phyloP scores from a whole-genome alignment of 2,888 invertebrate genomes.

The Sphaeridia pumilis region DNA sequence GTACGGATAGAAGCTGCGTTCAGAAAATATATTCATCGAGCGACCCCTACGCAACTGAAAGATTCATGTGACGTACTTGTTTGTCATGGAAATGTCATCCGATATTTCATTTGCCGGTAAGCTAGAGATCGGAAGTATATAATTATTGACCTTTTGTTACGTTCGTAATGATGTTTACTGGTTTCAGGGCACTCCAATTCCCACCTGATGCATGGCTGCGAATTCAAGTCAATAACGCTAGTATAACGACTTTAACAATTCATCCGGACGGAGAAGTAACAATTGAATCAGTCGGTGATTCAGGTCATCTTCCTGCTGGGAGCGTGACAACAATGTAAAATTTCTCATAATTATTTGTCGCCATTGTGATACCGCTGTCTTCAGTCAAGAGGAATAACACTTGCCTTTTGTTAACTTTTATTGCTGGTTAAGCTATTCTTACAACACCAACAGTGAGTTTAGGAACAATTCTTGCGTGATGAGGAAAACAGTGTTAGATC shows the following conservation, averaged over 20 bases:
- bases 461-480: too few relatives aligned
- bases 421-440: too few relatives aligned
- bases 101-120: conserved; percentile 84
- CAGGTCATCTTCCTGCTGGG: conserved; percentile 75
- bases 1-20: conserved; percentile 93
- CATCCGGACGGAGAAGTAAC: conserved; percentile 75
- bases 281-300: conserved; percentile 69
- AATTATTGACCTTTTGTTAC: conserved; percentile 1
- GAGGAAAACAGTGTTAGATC: too few relatives aligned
- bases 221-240: conserved; percentile 78
- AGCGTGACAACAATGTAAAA: conserved; percentile 42
- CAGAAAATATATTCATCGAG: conserved; percentile 82
- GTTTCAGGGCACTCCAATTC: conserved; percentile 76
- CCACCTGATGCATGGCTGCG: conserved; percentile 96
- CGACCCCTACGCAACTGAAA: conserved; percentile 60
- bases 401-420: too few relatives aligned
- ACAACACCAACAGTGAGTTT: too few relatives aligned
- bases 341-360: not conserved
- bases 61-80: conserved; percentile 84
- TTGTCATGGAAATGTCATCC: conserved; percentile 95
- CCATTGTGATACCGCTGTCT: too few relatives aligned
- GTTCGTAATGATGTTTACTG: not conserved
- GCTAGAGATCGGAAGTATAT: too few relatives aligned
- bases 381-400: too few relatives aligned
- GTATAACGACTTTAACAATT: conserved; percentile 68